Base-by-base conservation (phyloP, 37 sponge, comb jelly and placozoan genomes). In the Petrosia ficiformis region DNA sequence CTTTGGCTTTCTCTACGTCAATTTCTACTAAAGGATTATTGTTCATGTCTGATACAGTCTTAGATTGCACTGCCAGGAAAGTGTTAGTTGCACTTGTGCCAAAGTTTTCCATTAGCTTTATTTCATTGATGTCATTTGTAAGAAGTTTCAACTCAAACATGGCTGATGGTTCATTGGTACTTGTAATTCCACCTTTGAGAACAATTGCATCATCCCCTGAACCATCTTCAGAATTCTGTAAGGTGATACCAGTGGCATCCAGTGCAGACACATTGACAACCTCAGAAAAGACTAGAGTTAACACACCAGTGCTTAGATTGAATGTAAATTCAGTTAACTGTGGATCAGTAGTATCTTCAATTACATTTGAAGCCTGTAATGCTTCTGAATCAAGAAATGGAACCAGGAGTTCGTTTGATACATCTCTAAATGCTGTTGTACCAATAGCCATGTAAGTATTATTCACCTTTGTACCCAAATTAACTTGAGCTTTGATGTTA, bases 231-330 rank as follows among this genome's bases (percentile, higher is more conserved):
- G 73, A 64, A 78, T 78, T 84, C 39, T 91, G 91, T 34, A 91
- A 48, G 0, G 74, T 61, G 38, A 91, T 59, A 0, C 67, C 75
- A n/a, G 44, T 48, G 1, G 87, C 84, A 59, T 74, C 54, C 16
- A 90, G 83, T 0, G 79, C 54, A 32, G 70, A 72, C 5, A 82
- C 68, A 74, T 90, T 90, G 52, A 95, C 91, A 42, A 76, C 82
- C 42, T 95, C 91, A 74, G 64, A 78, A 57, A 95, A 95, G 64
- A 72, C 73, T 39, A 95, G 42, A 0, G 74, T 78, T n/a, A 95
- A 39, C 0, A 78, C 61, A 25, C 91, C 89, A 14, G 78, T 65
- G 40, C 90, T 92, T 32, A 89, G 73, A 71, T 92, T 89, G 58
- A 95, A 81, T 19, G 68, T 65, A 75, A 86, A 95, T 3, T 44